Percentiles rank a stretch among this genome's conserved stretches.
These are phyloP conservation scores for Lagopus leucura DNA, from an alignment of 2,113 vertebrate genomes.

Conservation along the genomic window DNA sequence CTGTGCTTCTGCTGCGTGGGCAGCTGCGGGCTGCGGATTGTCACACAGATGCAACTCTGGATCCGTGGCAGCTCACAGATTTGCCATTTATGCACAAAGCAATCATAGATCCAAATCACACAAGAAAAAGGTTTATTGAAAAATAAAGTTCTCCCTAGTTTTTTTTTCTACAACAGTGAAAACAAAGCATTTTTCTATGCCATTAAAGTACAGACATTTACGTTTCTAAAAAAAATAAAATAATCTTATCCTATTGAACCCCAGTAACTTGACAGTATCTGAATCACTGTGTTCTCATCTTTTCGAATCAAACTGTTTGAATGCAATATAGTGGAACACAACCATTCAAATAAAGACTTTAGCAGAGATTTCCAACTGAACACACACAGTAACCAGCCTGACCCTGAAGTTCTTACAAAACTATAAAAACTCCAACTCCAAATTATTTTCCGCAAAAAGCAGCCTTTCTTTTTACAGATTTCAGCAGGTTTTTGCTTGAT, in stretches of 20 bases:
- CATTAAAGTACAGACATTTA: constrained; percentile 77
- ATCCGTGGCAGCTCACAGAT: not conserved
- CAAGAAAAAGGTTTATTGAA: constrained; percentile 92
- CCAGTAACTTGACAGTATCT: constrained; percentile 51
- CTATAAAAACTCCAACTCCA: not conserved
- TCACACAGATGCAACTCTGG: not conserved
- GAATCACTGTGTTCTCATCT: constrained; percentile 47
- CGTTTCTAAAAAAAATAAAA: constrained; percentile 28
- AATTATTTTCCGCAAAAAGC: not conserved
- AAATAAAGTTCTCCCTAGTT: constrained; percentile 96
- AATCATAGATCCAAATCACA: constrained; percentile 77
- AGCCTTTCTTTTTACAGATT: not conserved
- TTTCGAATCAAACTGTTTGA: constrained; percentile 60
- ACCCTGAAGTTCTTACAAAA: not conserved
- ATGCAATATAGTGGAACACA: constrained; percentile 70
- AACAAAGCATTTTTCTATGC: constrained; percentile 77
- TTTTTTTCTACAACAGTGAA: constrained; percentile 82
- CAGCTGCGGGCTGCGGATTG: not conserved
- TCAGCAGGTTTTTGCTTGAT: not conserved
- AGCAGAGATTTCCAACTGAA: constrained; percentile 19
- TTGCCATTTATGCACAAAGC: constrained; percentile 38
- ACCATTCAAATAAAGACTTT: not conserved
- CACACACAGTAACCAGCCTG: not conserved
- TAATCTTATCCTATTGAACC: constrained; percentile 16
- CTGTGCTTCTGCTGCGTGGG: not conserved